Evolutionary conservation across 2,113 vertebrate species (phyloP).

Genomic region (Tachysurus fulvidraco): DNA sequence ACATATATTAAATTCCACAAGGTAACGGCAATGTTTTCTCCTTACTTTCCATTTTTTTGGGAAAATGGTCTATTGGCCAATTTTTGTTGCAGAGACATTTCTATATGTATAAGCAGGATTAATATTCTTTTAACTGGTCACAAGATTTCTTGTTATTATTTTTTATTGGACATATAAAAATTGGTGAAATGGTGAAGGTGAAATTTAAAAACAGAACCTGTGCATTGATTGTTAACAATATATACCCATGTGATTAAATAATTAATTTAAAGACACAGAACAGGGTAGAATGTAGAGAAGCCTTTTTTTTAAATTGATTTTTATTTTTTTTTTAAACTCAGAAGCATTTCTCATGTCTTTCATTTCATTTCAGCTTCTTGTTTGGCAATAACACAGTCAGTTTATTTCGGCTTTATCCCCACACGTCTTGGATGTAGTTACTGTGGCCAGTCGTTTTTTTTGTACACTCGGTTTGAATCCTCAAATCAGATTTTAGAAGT

Average conservation of each 20-base stretch:
- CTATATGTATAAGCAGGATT: neutral
- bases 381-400: neutral
- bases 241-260: neutral
- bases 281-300: neutral
- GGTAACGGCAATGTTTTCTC: too few species aligned
- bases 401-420: neutral
- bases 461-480: neutral
- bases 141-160: neutral
- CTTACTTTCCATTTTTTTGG: too few species aligned
- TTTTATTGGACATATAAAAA: neutral
- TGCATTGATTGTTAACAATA: neutral
- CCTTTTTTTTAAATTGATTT: neutral
- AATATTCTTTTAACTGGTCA: neutral
- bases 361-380: neutral
- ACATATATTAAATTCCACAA: too few species aligned
- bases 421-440: neutral
- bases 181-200: too few species aligned
- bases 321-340: neutral
- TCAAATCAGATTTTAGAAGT: constrained; percentile 18
- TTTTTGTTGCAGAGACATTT: neutral
- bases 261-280: neutral
- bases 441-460: neutral
- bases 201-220: neutral
- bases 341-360: neutral
- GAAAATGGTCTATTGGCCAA: too few species aligned